Percentiles rank a stretch among this genome's conserved stretches.
Evolutionary conservation across 2,888 invertebrate genomes (phyloP).

Genomic region (Drosophila rellima): DNA sequence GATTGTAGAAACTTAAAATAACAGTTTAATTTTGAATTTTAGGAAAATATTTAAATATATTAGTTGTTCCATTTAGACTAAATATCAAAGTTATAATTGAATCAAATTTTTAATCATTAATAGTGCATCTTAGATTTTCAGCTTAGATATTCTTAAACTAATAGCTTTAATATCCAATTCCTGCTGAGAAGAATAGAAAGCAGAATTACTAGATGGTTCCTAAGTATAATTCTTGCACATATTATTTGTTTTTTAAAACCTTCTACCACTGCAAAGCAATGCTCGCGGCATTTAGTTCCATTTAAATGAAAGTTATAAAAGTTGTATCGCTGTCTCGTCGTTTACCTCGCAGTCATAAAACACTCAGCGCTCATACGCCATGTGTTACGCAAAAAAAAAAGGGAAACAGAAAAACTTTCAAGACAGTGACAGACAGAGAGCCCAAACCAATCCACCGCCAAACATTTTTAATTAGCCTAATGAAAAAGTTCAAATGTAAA

Average conservation of each 20-base stretch:
- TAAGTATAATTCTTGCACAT: not conserved
- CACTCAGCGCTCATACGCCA: constrained; percentile 73
- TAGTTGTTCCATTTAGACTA: too few species aligned
- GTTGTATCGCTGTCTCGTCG: constrained; percentile 37
- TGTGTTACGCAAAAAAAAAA: constrained; percentile 57
- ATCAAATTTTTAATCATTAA: too few species aligned
- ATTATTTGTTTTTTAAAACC: not conserved
- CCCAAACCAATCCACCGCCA: constrained; percentile 29
- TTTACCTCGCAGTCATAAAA: constrained; percentile 68
- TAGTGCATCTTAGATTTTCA: too few species aligned
- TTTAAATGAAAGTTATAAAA: constrained; percentile 55
- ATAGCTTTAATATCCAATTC: too few species aligned
- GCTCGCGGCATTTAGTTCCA: constrained; percentile 47
- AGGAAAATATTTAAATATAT: too few species aligned
- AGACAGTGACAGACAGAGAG: constrained; percentile 49
- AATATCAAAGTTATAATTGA: too few species aligned
- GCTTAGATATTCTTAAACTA: too few species aligned
- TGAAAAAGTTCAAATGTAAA: constrained; percentile 78
- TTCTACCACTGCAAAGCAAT: not conserved
- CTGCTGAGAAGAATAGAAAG: not conserved
- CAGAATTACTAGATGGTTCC: not conserved
- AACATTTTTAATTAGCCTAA: constrained; percentile 80
- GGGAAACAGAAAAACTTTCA: constrained; percentile 49
- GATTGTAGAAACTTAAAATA: too few species aligned
- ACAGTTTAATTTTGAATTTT: too few species aligned